Evolutionary conservation across 2,888 invertebrate species (phyloP).

Genomic region (Sabatieria punctata): DNA sequence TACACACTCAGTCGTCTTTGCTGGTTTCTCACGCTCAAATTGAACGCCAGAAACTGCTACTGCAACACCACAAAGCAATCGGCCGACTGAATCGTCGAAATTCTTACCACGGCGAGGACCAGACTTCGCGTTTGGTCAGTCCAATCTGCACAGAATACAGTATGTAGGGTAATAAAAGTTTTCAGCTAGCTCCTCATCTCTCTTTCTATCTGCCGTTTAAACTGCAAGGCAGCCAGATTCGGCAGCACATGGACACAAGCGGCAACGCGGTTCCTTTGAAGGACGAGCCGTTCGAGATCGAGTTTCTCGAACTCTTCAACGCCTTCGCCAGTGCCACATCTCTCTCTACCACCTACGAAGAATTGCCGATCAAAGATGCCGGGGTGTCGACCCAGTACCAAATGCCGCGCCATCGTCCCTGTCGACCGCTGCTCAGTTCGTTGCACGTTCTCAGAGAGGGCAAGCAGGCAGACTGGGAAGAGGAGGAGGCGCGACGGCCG

Average conservation of each 20-base stretch:
- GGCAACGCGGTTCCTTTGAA: conserved; percentile 13
- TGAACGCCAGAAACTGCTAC: conserved; percentile 7
- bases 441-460: too few relatives aligned
- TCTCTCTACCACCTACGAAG: conserved; percentile 2
- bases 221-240: conserved; percentile 20
- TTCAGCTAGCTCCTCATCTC: conserved; percentile 17
- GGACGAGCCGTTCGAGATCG: conserved; percentile 21
- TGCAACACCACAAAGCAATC: neutral
- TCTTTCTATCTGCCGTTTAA: conserved; percentile 25
- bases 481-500: too few relatives aligned
- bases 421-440: too few relatives aligned
- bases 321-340: conserved; percentile 15
- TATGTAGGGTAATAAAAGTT: neutral
- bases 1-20: conserved; percentile 20
- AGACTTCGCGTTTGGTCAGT: conserved; percentile 5
- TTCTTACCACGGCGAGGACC: conserved; percentile 23
- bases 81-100: conserved; percentile 13
- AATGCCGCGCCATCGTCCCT: too few relatives aligned
- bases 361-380: too few relatives aligned
- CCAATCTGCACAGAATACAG: neutral
- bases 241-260: conserved; percentile 13
- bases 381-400: too few relatives aligned
- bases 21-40: conserved; percentile 23
- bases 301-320: conserved; percentile 23
- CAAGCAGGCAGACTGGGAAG: too few relatives aligned